Evolutionary conservation across 2,113 vertebrate genomes (phyloP).

Genomic region (Zosterops lateralis): DNA sequence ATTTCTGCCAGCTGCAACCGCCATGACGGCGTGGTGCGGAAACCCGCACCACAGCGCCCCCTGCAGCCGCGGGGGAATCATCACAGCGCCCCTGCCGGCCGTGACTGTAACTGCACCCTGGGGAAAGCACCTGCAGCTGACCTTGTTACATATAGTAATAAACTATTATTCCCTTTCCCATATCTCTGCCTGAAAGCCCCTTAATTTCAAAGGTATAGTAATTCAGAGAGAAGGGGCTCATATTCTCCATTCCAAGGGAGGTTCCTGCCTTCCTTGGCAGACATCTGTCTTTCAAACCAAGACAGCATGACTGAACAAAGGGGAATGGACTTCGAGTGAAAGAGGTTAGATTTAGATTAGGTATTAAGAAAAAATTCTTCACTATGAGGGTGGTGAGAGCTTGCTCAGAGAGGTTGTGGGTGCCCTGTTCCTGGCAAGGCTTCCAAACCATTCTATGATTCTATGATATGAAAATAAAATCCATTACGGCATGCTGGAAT

Average conservation of each 20-base stretch:
- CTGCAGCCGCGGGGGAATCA: not conserved
- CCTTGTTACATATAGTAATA: not conserved
- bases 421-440: not conserved
- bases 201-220: not conserved
- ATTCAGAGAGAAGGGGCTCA: not conserved
- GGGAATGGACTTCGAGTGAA: not conserved
- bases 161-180: not conserved
- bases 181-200: not conserved
- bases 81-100: not conserved
- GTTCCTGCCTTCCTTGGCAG: not conserved
- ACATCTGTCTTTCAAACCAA: not conserved
- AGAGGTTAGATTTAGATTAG: not conserved
- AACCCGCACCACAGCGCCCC: not conserved
- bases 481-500: not conserved
- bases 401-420: not conserved
- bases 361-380: not conserved
- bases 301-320: not conserved
- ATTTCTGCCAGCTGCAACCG: accelerated
- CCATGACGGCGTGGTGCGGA: accelerated
- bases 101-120: accelerated
- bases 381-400: not conserved
- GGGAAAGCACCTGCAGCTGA: accelerated
- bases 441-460: not conserved
- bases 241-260: not conserved
- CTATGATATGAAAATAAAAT: not conserved